Conservation (phyloP, 1,140 invertebrate species). For the Stenopsyche tienmushanensis region DNA sequence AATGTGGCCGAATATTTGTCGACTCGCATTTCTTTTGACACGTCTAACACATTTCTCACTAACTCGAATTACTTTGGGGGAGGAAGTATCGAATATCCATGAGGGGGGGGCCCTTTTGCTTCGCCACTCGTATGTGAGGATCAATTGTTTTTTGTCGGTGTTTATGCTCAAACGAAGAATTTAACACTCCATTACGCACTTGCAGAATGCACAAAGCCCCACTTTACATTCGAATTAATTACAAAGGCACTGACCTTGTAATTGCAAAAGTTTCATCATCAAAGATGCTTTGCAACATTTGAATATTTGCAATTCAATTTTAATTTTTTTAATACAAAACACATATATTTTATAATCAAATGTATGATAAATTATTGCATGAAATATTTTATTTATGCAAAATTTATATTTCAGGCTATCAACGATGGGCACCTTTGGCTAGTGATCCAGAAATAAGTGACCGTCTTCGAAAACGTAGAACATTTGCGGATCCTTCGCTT, state of each 20-base stretch:
- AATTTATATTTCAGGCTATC: conserved; percentile 29
- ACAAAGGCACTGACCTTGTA: too few species aligned
- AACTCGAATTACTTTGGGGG: conserved; percentile 23
- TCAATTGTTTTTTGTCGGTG: neutral
- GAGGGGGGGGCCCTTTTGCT: neutral
- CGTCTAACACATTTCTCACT: conserved; percentile 33
- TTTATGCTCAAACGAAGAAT: neutral
- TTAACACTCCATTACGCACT: neutral
- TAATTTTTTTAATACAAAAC: too few species aligned
- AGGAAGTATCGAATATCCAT: conserved; percentile 35
- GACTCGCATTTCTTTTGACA: conserved; percentile 36
- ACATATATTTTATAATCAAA: too few species aligned
- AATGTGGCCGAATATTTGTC: conserved; percentile 31
- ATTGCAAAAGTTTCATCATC: too few species aligned
- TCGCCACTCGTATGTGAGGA: neutral
- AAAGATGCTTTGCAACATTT: too few species aligned
- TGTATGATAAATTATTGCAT: too few species aligned
- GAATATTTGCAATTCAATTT: too few species aligned
- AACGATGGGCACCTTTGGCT: conserved; percentile 33
- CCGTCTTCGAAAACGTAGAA: conserved; percentile 55
- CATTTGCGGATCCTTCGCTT: conserved; percentile 59
- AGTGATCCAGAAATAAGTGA: conserved; percentile 45
- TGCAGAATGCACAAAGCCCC: too few species aligned
- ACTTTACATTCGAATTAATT: too few species aligned
- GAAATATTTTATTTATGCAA: neutral